These are phyloP conservation scores for Sminthurinus aureus DNA, from an alignment of 2,888 invertebrate species.

Conservation along the genomic window DNA sequence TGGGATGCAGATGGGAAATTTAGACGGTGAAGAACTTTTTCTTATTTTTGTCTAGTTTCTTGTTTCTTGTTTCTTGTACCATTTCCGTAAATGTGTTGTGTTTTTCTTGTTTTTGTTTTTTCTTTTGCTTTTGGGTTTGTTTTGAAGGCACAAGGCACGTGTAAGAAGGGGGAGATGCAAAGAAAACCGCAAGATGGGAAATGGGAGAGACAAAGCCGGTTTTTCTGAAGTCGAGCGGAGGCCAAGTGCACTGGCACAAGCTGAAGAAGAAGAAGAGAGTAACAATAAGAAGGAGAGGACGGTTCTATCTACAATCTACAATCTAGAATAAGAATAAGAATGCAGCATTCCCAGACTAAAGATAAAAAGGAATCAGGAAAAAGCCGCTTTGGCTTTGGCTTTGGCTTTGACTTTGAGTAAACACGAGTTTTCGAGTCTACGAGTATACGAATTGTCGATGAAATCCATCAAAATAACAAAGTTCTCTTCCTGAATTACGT, in stretches of 20 bases:
- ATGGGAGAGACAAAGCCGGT: background rate
- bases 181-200: background rate
- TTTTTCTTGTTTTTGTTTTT: background rate
- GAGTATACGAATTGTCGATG: background rate
- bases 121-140: background rate
- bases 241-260: background rate
- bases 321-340: background rate
- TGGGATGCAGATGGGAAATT: background rate
- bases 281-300: background rate
- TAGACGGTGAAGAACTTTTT: background rate
- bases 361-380: background rate
- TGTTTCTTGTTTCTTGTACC: background rate
- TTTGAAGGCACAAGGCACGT: background rate
- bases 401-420: background rate
- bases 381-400: too few relatives aligned
- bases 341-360: background rate
- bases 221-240: too few relatives aligned
- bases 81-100: background rate
- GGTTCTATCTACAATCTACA: background rate
- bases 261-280: background rate
- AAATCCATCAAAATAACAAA: constrained; percentile 24
- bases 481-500: background rate
- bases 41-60: background rate
- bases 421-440: background rate
- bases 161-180: background rate